phyloP scores from a whole-genome alignment of 1,140 invertebrate species.

The Hirudo medicinalis region DNA sequence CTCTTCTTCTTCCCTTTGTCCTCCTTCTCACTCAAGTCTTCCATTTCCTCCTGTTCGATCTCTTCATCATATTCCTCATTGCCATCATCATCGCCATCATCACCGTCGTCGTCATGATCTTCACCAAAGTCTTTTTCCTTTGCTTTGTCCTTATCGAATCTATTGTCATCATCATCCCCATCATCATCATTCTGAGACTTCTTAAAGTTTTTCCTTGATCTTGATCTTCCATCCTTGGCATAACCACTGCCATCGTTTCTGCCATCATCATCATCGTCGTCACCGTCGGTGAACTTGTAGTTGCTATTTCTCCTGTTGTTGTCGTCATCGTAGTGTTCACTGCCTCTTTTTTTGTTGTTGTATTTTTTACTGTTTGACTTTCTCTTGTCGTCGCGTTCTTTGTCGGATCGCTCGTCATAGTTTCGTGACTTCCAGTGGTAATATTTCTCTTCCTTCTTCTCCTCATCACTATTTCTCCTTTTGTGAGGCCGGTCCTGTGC shows the following conservation, averaged over 20 bases:
- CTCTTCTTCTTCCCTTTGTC: not conserved
- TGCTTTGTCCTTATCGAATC: not conserved
- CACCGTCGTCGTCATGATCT: not conserved
- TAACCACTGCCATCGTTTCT: not conserved
- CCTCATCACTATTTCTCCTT: too few species aligned
- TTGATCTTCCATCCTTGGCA: too few species aligned
- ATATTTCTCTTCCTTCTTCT: too few species aligned
- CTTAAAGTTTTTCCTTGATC: too few species aligned
- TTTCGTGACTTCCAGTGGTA: too few species aligned
- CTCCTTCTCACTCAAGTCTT: not conserved
- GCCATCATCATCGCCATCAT: not conserved
- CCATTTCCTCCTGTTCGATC: constrained; percentile 1
- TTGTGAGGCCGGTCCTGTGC: too few species aligned
- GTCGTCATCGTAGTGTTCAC: not conserved
- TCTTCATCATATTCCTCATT: not conserved
- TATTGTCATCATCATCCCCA: constrained; percentile 1
- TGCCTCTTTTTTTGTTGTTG: too few species aligned
- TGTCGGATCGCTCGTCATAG: too few species aligned
- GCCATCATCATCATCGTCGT: not conserved
- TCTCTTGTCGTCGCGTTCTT: too few species aligned
- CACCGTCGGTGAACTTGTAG: not conserved
- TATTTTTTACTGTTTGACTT: too few species aligned
- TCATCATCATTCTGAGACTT: not conserved
- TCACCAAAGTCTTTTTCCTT: not conserved
- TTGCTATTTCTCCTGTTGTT: not conserved